Conservation (phyloP, 2,797 vertebrate genomes). For the Naso thynnoides region DNA sequence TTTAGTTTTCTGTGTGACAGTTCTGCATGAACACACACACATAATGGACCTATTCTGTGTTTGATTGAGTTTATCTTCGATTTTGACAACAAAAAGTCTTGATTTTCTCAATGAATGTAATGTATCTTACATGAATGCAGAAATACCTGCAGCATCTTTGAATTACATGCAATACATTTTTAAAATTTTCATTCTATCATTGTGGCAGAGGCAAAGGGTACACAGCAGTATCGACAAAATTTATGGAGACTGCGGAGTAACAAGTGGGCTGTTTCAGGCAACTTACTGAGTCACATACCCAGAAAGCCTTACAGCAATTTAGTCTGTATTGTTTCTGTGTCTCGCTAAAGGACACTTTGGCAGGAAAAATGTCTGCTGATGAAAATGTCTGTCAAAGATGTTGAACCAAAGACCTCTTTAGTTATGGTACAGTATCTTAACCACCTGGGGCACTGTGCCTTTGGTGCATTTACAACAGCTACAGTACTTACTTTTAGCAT, state of each 20-base stretch:
- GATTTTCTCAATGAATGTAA: neutral
- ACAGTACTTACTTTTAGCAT: constrained; percentile 54
- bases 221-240: constrained; percentile 3
- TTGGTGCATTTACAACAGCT: constrained; percentile 42
- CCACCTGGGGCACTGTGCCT: constrained; percentile 17
- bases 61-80: constrained; percentile 7
- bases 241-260: constrained; percentile 22
- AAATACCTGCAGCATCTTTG: neutral
- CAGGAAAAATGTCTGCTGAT: constrained; percentile 53
- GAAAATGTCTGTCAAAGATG: constrained; percentile 41
- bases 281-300: constrained; percentile 22
- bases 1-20: constrained; percentile 4
- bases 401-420: constrained; percentile 56
- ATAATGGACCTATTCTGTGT: constrained; percentile 14
- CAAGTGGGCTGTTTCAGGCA: constrained; percentile 27
- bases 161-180: neutral
- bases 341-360: constrained; percentile 70
- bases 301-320: constrained; percentile 34
- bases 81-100: constrained; percentile 6
- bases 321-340: constrained; percentile 48
- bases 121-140: constrained; percentile 3
- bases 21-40: constrained; percentile 9
- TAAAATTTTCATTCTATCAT: neutral
- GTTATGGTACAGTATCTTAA: constrained; percentile 58
- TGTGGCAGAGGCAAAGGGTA: constrained; percentile 6